Base-by-base conservation (phyloP, 2,888 invertebrate genomes). In the Arrhopalites spinosus region DNA sequence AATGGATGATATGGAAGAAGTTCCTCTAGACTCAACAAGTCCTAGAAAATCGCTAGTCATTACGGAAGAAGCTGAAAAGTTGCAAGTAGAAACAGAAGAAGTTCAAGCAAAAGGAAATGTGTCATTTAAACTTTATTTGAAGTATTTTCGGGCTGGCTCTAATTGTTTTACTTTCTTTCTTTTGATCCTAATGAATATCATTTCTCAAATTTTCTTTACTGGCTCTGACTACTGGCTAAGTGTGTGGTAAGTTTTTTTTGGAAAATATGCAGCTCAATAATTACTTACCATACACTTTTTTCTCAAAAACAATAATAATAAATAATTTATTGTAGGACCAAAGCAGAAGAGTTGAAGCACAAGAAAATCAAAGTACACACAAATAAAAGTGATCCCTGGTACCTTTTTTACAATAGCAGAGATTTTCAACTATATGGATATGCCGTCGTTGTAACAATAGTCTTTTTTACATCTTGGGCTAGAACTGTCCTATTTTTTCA, bases 211-310 rank as follows among this genome's bases (percentile, higher is more conserved):
- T 27, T 86, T 90, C 71, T 91, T 90, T 75, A 92, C 92, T 61
- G 88, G 90, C 70, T 88, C 89, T 67, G 94, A 94, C 85, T 90
- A 91, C 84, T 93, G 93, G 92, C 88, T 94, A 0, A 91, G 91
- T 1, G 86, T 89, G 83, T 94, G 94, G 94, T 93, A 23, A 59
- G 71, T 50, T 8, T 13, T 50, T 17, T n/a, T 5, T 50, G 5
- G 11, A 36, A 36, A 36, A 36, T 36, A 7, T 3, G 36, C 5
- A 36, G 36, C 5, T 11, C 5, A 36, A 36, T 36, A 11, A 3
- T 36, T 11, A 7, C 36, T 36, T 36, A 53, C 53, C 11, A 20
- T 59, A 20, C 11, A 25, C 20, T 20, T 53, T 17, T 5, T 20
- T 59, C 23, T 20, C 25, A 59, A 59, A 53, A 17, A 53, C 5